These are phyloP conservation scores for Corvus cornix DNA, from an alignment of 2,113 vertebrate species.

Conservation along the genomic window DNA sequence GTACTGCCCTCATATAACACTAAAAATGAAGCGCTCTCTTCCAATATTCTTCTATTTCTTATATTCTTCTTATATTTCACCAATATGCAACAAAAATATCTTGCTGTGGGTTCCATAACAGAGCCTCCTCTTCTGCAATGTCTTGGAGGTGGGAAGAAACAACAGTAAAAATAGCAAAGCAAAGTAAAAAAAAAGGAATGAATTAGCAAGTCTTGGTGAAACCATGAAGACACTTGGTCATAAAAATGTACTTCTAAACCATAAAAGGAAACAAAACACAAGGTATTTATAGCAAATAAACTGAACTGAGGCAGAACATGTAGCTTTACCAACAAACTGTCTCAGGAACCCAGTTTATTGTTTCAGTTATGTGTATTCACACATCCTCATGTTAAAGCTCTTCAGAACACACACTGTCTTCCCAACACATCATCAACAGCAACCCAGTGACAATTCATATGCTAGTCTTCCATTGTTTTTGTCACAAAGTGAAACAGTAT, in stretches of 20 bases:
- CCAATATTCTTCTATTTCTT: not conserved
- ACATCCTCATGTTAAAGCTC: not conserved
- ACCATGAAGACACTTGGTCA: not conserved
- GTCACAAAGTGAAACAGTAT: not conserved
- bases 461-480: not conserved
- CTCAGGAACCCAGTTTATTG: not conserved
- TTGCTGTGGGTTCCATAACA: not conserved
- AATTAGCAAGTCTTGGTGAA: not conserved
- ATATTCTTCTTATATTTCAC: not conserved
- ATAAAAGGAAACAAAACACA: not conserved
- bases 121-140: not conserved
- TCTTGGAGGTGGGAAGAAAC: not conserved
- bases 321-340: not conserved
- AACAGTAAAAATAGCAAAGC: not conserved
- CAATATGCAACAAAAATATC: not conserved
- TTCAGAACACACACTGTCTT: not conserved
- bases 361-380: not conserved
- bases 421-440: not conserved
- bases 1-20: fast-evolving
- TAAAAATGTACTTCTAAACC: not conserved
- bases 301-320: not conserved
- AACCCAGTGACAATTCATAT: not conserved
- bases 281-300: not conserved
- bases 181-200: not conserved
- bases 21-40: not conserved